These are phyloP conservation scores for Lipotes vexillifer DNA, from an alignment of 2,113 vertebrate species.

Conservation along the genomic window DNA sequence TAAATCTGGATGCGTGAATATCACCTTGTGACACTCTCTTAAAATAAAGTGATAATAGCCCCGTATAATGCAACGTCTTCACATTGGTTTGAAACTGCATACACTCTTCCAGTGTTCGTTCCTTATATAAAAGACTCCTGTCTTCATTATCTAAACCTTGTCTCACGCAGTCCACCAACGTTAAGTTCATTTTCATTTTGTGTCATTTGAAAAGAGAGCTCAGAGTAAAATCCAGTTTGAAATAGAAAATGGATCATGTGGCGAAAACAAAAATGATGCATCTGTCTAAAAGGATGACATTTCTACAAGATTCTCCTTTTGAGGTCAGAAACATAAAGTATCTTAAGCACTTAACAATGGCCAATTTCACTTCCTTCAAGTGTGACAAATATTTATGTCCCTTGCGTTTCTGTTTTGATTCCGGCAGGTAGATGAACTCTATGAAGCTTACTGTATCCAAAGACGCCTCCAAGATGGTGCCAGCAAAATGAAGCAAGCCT, in stretches of 20 bases:
- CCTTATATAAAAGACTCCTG: not conserved
- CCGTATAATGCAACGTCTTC: not conserved
- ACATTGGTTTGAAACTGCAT: not conserved
- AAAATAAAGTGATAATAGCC: not conserved
- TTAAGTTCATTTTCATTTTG: not conserved
- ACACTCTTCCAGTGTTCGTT: not conserved
- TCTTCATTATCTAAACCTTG: not conserved
- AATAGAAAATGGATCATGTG: not conserved
- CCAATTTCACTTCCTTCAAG: not conserved
- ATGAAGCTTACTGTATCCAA: slow-evolving; percentile 97
- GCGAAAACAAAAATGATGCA: not conserved
- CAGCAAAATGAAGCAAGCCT: slow-evolving; percentile 97
- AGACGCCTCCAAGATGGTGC: slow-evolving; percentile 95
- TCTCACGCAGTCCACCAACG: fast-evolving
- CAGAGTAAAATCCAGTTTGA: not conserved
- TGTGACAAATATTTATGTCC: not conserved
- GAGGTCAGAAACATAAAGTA: not conserved
- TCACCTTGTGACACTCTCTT: not conserved
- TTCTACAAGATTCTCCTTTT: not conserved
- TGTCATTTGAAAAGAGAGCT: not conserved
- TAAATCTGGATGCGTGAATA: not conserved
- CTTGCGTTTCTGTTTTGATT: not conserved
- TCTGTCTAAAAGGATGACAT: not conserved
- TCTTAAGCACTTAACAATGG: not conserved
- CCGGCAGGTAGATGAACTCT: slow-evolving; percentile 94